Conservation (phyloP, 2,797 vertebrate species). For the Mormyrus hasselquistii region DNA sequence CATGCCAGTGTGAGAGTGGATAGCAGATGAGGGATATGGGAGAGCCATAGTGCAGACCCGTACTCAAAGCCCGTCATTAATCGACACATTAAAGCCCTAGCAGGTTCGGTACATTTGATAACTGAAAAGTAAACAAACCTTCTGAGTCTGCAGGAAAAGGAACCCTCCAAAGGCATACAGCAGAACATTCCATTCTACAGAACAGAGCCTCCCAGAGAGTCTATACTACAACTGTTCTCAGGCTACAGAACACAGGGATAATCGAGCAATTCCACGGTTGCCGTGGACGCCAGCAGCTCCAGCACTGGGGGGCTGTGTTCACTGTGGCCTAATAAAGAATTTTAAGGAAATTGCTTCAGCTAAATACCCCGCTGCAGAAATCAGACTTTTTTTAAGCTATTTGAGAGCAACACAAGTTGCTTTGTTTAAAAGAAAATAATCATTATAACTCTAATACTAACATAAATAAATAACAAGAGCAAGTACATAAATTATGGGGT, state of each 20-base stretch:
- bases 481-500: conserved; percentile 2
- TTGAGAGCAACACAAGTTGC: background rate
- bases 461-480: conserved; percentile 1
- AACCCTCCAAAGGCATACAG: background rate
- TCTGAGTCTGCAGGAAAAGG: background rate
- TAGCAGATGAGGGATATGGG: background rate
- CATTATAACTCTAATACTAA: background rate
- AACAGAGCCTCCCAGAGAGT: background rate
- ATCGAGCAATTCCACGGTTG: background rate
- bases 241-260: background rate
- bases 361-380: background rate
- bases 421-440: conserved; percentile 1
- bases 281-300: background rate
- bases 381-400: background rate
- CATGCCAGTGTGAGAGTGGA: background rate
- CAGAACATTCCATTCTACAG: background rate
- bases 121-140: background rate
- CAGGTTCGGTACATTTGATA: background rate
- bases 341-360: background rate
- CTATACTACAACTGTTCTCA: background rate
- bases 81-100: background rate
- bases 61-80: background rate
- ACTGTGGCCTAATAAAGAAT: background rate
- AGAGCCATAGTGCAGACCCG: background rate
- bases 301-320: background rate